Base-by-base conservation (phyloP, 2,888 invertebrate genomes). In the Ferdinandea cuprea region DNA sequence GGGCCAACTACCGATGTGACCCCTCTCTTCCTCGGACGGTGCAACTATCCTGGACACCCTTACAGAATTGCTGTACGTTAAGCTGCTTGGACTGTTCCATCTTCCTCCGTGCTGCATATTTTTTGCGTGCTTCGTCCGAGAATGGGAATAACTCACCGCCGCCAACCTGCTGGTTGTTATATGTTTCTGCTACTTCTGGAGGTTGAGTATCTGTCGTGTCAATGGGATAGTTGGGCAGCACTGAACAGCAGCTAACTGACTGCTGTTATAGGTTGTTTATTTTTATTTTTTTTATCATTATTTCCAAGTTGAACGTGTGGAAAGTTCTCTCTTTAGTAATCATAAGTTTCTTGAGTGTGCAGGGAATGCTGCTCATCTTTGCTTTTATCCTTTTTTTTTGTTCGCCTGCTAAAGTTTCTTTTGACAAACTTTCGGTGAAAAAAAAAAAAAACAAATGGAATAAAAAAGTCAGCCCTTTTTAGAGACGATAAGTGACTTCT, bases 81-180 rank as follows among this genome's bases (percentile, higher is more conserved):
- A 69, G 76, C 68, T 78, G 40, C 28, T 65, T 78, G 72, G 59
- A 30, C 13, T 3, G 54, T 52, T 35, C 40, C 48, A 40, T 35
- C 48, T 50, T 30, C 32, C 17, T 25, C n/a, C n/a, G n/a, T 17
- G 50, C 19, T 15, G 7, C 17, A n/a, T 28, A 40, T 66, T 59
- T 61, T 61, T 40, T 68, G 50, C 52, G 61, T 77, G 46, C 65
- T 71, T 77, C 40, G 69, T 80, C 40, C 61, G 54, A 61, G 68
- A 71, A 76, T 59, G 76, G 76, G 65, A 59, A 76, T 81, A 81
- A 81, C 44, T 80, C 76, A 80, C 80, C 74, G 52, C 32, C 80
- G 76, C 74, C 69, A 71, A 76, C 74, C 63, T 30, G 74, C 40
- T 71, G 63, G 59, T 52, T 58, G 44, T 68, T 80, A 69, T 80